phyloP scores from a whole-genome alignment of 92 coral and sea anemone genomes.

The Actinernus sp. region DNA sequence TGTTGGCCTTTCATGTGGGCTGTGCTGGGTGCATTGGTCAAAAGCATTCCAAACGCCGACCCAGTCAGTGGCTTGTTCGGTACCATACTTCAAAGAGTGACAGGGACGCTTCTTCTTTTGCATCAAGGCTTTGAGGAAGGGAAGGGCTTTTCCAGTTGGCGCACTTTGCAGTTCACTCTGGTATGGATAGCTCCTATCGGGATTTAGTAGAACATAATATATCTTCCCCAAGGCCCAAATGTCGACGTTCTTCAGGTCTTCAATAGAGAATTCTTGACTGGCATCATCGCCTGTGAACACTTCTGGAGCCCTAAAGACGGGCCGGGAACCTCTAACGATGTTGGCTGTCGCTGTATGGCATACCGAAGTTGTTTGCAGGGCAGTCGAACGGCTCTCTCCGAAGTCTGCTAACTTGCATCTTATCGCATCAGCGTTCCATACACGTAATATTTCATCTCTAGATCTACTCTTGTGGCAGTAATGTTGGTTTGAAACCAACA shows the following conservation, averaged over 20 bases:
- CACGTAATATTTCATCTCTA: no score
- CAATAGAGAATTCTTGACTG: constrained; percentile 18
- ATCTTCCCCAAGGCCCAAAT: constrained; percentile 77
- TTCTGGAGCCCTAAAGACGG: constrained; percentile 64
- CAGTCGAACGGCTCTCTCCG: constrained; percentile 49
- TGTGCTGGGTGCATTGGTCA: constrained; percentile 8
- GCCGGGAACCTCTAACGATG: constrained; percentile 58
- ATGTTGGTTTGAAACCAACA: constrained; percentile 26
- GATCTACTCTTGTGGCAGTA: no score
- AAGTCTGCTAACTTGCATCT: constrained; percentile 64
- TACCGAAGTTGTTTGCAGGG: constrained; percentile 42
- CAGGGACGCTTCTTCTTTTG: constrained; percentile 35
- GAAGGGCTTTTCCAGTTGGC: constrained; percentile 17
- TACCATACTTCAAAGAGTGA: constrained; percentile 43
- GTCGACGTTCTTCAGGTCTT: constrained; percentile 66
- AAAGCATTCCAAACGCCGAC: neutral
- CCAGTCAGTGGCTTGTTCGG: constrained; percentile 47
- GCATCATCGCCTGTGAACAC: constrained; percentile 14
- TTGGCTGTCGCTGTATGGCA: constrained; percentile 41
- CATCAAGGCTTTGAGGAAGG: constrained; percentile 10
- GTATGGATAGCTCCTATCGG: constrained; percentile 58
- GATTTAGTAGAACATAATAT: constrained; percentile 57
- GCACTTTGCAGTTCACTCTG: constrained; percentile 29
- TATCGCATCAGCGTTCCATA: no score
- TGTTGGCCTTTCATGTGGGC: constrained; percentile 12